Evolutionary conservation across 64 coral and sea anemone genomes (phyloP), one percentile per base, ranked within the genome.

Genomic region (Pocillopora verrucosa): DNA sequence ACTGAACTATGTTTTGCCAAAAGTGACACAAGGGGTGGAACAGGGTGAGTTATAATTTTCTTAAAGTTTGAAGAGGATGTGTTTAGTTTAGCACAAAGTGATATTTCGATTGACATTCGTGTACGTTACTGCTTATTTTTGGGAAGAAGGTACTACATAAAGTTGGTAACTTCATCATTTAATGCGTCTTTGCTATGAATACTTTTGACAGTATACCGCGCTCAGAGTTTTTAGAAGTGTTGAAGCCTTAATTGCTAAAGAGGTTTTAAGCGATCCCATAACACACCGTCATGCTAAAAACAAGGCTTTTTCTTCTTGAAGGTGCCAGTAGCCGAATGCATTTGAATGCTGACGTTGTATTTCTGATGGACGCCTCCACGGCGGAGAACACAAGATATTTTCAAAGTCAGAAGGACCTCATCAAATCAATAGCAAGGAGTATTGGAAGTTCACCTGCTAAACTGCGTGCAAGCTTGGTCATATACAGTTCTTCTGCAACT

Each of bases 281-380:
- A 51, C 41, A 51, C 7, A 51, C 41, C 41, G 41, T 51, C 7
- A 3, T 51, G 7, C 41, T 51, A 7, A 51, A 51, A 51, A 51
- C 41, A 51, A 51, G 41, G 36, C 15, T 80, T 61, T 85, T 35
- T n/a, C 17, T 56, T 74, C 45, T 36, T 89, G 90, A 87, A 87
- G 82, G 82, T 41, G 30, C 59, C 20, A 51, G 83, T 59, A 87
- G 88, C 36, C 77, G 88, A 60, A 65, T 25, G 74, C 36, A 80
- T 17, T 60, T 90, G 11, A 65, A 87, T 13, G 87, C 89, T 25
- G 94, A 96, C 61, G 68, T 96, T 36, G 41, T 96, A 13, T 96
- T 96, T 79, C 25, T 96, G 61, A 65, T 93, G 30, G 94, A 96
- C 73, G 90, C 91, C 34, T 93, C 85, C 19, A 84, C 88, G 38